Evolutionary conservation across 2,888 invertebrate genomes (phyloP).

Genomic region (Cephus nigrinus): DNA sequence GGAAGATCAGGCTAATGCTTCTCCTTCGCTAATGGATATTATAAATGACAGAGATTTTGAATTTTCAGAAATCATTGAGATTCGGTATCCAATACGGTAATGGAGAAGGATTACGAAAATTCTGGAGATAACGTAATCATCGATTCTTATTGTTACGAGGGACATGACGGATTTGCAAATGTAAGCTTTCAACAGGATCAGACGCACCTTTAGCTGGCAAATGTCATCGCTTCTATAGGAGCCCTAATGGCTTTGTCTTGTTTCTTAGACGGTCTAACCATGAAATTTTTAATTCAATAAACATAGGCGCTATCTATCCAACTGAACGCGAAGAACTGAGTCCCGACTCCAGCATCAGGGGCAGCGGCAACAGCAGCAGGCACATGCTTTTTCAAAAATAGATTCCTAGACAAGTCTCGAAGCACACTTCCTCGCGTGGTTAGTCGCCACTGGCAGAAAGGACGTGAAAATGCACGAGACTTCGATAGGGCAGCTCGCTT

Average conservation of each 20-base stretch:
- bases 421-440: conserved; percentile 1
- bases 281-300: neutral
- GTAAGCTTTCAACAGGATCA: neutral
- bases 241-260: neutral
- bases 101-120: neutral
- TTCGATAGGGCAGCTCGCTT: neutral
- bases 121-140: neutral
- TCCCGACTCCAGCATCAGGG: neutral
- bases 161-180: neutral
- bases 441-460: conserved; percentile 17
- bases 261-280: neutral
- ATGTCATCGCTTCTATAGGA: neutral
- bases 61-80: neutral
- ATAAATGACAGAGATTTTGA: neutral
- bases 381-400: conserved; percentile 21
- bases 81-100: neutral
- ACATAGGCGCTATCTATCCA: neutral
- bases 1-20: neutral
- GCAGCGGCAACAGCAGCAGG: neutral
- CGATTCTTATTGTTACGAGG: neutral
- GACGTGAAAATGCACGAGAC: neutral
- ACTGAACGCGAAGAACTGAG: neutral
- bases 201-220: neutral
- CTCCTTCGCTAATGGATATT: neutral
- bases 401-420: conserved; percentile 17